Conservation (phyloP, 1,140 invertebrate species). For the Sinella curviseta region DNA sequence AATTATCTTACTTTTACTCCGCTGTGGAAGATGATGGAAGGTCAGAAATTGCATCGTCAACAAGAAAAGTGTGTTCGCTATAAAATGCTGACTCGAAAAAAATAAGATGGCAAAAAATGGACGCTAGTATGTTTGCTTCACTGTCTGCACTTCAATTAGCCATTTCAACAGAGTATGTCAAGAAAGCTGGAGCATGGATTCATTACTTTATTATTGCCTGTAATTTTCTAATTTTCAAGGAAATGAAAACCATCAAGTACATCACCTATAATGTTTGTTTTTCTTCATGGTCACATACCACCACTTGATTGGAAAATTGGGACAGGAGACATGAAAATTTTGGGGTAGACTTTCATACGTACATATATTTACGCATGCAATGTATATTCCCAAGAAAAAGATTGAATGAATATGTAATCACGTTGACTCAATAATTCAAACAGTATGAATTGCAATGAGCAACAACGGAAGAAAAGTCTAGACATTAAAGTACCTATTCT, state of each 20-base stretch:
- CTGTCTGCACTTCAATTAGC: too few relatives aligned
- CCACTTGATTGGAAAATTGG: constrained; percentile 10
- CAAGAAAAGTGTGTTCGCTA: not conserved
- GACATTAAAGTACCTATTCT: not conserved
- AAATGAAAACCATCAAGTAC: too few relatives aligned
- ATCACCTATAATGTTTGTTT: too few relatives aligned
- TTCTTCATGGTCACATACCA: too few relatives aligned
- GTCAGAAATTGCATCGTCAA: not conserved
- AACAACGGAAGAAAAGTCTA: not conserved
- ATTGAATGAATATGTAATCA: not conserved
- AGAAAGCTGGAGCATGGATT: too few relatives aligned
- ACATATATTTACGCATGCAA: too few relatives aligned
- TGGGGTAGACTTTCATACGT: not conserved
- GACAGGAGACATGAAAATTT: constrained; percentile 10
- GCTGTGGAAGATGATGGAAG: not conserved
- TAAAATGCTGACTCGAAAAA: not conserved
- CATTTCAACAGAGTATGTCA: too few relatives aligned
- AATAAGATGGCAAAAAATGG: not conserved
- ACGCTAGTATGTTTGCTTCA: not conserved
- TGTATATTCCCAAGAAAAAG: not conserved
- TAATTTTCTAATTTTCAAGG: too few relatives aligned
- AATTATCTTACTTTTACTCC: too few relatives aligned
- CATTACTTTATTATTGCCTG: too few relatives aligned
- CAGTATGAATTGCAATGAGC: not conserved
- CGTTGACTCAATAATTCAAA: not conserved